These are phyloP conservation scores for Pteria penguin DNA, from an alignment of 2,888 invertebrate genomes.

Conservation along the genomic window DNA sequence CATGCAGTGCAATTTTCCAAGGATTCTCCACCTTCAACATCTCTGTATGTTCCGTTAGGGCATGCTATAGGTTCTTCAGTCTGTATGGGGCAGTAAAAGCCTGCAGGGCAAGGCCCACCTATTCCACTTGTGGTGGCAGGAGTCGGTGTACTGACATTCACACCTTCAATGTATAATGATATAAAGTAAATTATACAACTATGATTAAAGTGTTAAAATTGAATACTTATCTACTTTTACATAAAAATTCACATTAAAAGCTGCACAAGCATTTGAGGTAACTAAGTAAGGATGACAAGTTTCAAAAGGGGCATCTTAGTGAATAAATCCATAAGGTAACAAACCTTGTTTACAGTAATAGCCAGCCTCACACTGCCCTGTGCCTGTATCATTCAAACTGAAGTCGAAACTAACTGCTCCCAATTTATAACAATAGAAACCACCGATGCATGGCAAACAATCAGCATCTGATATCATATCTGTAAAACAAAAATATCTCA, in stretches of 20 bases:
- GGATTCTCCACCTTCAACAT: slow-evolving; percentile 56
- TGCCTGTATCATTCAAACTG: slow-evolving; percentile 73
- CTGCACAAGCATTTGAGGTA: too few relatives aligned
- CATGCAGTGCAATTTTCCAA: slow-evolving; percentile 70
- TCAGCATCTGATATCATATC: slow-evolving; percentile 61
- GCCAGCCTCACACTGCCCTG: slow-evolving; percentile 72
- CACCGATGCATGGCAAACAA: slow-evolving; percentile 72
- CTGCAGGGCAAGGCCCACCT: slow-evolving; percentile 77
- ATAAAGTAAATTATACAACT: too few relatives aligned
- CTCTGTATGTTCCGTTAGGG: slow-evolving; percentile 74
- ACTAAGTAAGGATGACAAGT: too few relatives aligned
- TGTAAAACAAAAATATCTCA: too few relatives aligned
- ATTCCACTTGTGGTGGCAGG: slow-evolving; percentile 67
- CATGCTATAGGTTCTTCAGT: slow-evolving; percentile 76
- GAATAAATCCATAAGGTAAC: too few relatives aligned
- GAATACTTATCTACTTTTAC: too few relatives aligned
- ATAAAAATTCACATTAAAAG: too few relatives aligned
- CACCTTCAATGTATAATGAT: too few relatives aligned
- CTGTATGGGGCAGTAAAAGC: slow-evolving; percentile 73
- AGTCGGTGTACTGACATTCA: slow-evolving; percentile 72
- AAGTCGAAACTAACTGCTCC: slow-evolving; percentile 75
- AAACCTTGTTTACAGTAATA: slow-evolving; percentile 77
- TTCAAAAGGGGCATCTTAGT: too few relatives aligned
- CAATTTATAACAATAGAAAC: slow-evolving; percentile 70
- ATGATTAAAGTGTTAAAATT: too few relatives aligned